These are phyloP conservation scores for Beris morrisii DNA, from an alignment of 2,888 invertebrate species.

Conservation along the genomic window DNA sequence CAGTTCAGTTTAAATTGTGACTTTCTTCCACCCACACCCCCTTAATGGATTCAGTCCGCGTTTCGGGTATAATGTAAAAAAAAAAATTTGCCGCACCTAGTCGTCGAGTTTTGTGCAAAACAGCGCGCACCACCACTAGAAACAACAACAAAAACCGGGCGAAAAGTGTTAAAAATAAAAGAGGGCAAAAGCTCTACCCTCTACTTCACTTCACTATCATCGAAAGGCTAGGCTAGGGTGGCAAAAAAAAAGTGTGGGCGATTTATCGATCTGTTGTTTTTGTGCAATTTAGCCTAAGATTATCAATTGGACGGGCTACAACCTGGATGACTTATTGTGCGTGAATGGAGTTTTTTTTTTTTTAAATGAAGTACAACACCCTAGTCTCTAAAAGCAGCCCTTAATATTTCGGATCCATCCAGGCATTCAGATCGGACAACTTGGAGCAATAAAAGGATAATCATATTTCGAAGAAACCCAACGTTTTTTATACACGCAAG, in stretches of 20 bases:
- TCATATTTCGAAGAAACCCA: background rate
- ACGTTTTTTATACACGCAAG: slow-evolving; percentile 3
- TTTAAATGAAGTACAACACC: slow-evolving; percentile 4
- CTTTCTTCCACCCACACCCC: too few relatives aligned
- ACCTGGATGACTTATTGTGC: slow-evolving; percentile 20
- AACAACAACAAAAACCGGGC: slow-evolving; percentile 4
- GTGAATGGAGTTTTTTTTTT: background rate
- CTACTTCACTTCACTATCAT: background rate
- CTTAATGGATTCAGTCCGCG: too few relatives aligned
- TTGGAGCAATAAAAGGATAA: slow-evolving; percentile 19
- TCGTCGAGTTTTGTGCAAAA: slow-evolving; percentile 2
- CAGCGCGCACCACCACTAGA: background rate
- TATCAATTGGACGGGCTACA: slow-evolving; percentile 26
- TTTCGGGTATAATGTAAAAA: background rate
- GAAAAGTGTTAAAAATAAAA: slow-evolving; percentile 26
- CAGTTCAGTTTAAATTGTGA: too few relatives aligned
- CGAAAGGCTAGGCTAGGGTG: background rate
- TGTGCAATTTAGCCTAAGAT: slow-evolving; percentile 35
- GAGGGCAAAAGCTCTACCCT: slow-evolving; percentile 28
- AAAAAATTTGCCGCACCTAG: slow-evolving; percentile 25
- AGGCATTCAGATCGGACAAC: too few relatives aligned
- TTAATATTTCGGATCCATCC: too few relatives aligned
- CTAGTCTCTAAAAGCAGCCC: background rate
- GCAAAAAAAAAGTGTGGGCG: slow-evolving; percentile 19
- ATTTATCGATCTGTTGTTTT: slow-evolving; percentile 38